phyloP scores from a whole-genome alignment of 1,140 invertebrate species.

The Manduca sexta region DNA sequence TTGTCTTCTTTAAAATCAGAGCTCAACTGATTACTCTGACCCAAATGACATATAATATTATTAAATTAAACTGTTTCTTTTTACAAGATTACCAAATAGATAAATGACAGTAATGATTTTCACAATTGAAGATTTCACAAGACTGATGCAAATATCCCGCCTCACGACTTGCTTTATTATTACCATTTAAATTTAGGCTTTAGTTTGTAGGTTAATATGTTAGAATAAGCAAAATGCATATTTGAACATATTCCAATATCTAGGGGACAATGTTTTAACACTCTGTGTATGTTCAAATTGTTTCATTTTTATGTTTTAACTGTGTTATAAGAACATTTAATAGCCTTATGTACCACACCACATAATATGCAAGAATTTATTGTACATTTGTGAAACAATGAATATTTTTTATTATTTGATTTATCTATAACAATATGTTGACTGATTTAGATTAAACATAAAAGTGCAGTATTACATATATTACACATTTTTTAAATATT shows the following conservation, averaged over 20 bases:
- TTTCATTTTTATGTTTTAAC: constrained; percentile 37
- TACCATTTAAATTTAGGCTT: constrained; percentile 67
- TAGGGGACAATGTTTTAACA: constrained; percentile 9
- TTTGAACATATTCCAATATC: constrained; percentile 42
- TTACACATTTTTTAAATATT: constrained; percentile 40
- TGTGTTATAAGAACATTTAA: constrained; percentile 27
- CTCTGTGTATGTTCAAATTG: constrained; percentile 41
- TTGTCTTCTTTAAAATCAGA: constrained; percentile 68
- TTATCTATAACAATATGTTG: constrained; percentile 49
- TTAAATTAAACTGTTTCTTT: constrained; percentile 43
- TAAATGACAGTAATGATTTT: constrained; percentile 63
- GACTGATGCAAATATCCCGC: constrained; percentile 73
- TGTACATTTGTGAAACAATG: constrained; percentile 31
- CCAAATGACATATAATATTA: constrained; percentile 21
- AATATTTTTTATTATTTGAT: constrained; percentile 43
- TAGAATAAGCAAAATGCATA: constrained; percentile 38
- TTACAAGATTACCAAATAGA: constrained; percentile 67
- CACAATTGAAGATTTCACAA: constrained; percentile 70
- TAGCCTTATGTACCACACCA: background rate
- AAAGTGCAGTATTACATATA: constrained; percentile 67
- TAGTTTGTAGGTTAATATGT: constrained; percentile 53
- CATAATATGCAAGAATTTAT: constrained; percentile 13
- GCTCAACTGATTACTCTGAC: constrained; percentile 59
- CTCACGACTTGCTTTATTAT: constrained; percentile 73
- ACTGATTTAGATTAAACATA: constrained; percentile 64